Evolutionary conservation across 2,113 vertebrate species (phyloP).

Genomic region (Gorsachius goisagi): DNA sequence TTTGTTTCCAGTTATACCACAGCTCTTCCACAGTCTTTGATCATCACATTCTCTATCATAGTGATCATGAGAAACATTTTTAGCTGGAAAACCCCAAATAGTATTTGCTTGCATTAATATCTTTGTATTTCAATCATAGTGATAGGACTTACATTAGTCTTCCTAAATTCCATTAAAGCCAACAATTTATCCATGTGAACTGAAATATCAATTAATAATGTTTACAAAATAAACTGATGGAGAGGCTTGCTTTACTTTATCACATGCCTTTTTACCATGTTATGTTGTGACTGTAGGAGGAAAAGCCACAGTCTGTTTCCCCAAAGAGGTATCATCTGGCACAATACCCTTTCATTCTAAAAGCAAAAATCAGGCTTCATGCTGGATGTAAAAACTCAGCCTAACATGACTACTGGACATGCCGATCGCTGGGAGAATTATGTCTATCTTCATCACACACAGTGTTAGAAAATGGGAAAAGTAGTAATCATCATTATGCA

Average conservation of each 20-base stretch:
- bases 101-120: neutral
- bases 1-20: neutral
- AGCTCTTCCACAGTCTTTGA: neutral
- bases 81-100: neutral
- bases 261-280: neutral
- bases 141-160: neutral
- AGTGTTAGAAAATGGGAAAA: neutral
- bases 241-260: neutral
- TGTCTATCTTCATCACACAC: neutral
- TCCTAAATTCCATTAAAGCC: neutral
- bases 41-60: neutral
- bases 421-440: neutral
- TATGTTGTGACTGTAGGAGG: neutral
- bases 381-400: neutral
- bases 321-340: neutral
- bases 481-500: accelerated
- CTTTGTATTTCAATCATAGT: neutral
- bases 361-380: neutral
- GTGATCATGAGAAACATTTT: neutral
- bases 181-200: neutral
- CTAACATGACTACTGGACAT: neutral
- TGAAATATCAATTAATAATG: neutral
- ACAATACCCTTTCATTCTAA: neutral
- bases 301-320: neutral
- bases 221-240: neutral